phyloP scores from a whole-genome alignment of 2,888 invertebrate species.

The Sinotaia quadrata region DNA sequence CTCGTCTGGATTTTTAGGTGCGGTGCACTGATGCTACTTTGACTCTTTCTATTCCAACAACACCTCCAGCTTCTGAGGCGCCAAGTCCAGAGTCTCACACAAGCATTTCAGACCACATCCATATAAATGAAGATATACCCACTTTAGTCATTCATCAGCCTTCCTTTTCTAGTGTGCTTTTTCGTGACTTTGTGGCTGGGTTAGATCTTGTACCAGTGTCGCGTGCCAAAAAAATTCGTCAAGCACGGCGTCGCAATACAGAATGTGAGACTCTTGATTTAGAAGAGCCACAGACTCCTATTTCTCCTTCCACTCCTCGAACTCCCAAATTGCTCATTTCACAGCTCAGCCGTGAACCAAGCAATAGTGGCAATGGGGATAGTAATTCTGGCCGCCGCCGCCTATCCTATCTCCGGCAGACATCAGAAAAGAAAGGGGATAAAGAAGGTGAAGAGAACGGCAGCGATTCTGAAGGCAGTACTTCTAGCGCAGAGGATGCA shows the following conservation, averaged over 20 bases:
- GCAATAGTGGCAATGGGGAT: constrained; percentile 5
- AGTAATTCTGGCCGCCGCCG: constrained; percentile 32
- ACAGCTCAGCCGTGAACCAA: constrained; percentile 59
- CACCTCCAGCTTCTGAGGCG: constrained; percentile 9
- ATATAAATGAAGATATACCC: constrained; percentile 27
- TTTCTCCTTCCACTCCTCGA: constrained; percentile 56
- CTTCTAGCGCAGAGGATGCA: constrained; percentile 19
- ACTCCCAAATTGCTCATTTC: constrained; percentile 66
- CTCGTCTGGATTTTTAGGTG: constrained; percentile 9
- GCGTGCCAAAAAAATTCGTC: constrained; percentile 50
- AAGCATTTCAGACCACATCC: constrained; percentile 17
- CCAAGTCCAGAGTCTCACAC: constrained; percentile 13
- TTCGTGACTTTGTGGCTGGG: constrained; percentile 34
- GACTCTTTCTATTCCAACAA: constrained; percentile 14
- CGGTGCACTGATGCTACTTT: constrained; percentile 2
- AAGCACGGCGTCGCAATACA: constrained; percentile 37
- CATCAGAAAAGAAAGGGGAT: neutral
- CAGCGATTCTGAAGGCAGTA: constrained; percentile 41
- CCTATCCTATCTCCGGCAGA: constrained; percentile 26
- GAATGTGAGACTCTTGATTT: constrained; percentile 53
- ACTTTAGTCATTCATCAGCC: neutral
- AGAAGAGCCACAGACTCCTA: constrained; percentile 50
- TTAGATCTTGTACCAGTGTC: constrained; percentile 52
- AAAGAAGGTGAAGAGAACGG: constrained; percentile 42
- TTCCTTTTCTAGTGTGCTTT: neutral